Conservation (phyloP, 2,797 vertebrate genomes). For the Pseudocheirus occidentalis region DNA sequence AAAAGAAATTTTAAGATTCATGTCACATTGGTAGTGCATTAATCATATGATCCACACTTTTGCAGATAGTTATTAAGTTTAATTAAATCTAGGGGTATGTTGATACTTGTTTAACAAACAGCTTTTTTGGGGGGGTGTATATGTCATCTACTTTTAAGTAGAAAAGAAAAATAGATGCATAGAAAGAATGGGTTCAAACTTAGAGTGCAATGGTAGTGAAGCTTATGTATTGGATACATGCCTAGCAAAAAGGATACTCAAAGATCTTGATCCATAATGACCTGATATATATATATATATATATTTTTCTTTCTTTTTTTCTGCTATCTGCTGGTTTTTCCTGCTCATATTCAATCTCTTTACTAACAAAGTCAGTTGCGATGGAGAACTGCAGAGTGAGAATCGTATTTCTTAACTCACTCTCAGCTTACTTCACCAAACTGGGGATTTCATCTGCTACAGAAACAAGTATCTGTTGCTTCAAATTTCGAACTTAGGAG, state of each 20-base stretch:
- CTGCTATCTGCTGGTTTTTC: not conserved
- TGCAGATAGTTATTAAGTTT: not conserved
- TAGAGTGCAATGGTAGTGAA: not conserved
- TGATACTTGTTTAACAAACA: not conserved
- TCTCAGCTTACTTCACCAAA: not conserved
- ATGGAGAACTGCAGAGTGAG: not conserved
- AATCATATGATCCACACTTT: not conserved
- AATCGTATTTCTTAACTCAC: too few species aligned
- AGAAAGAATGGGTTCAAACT: not conserved
- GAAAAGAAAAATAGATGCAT: not conserved
- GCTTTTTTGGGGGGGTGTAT: not conserved
- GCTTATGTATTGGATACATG: not conserved
- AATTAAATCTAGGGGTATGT: not conserved
- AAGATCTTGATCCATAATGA: not conserved
- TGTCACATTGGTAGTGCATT: not conserved
- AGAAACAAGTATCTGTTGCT: not conserved
- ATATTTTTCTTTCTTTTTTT: too few species aligned
- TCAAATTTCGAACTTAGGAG: not conserved
- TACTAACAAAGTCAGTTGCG: not conserved
- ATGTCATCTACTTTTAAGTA: fast-evolving
- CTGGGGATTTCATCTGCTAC: not conserved
- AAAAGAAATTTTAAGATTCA: too few species aligned
- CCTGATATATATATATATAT: too few species aligned
- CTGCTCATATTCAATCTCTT: not conserved
- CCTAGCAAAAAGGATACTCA: not conserved